Evolutionary conservation across 2,888 invertebrate species (phyloP).

Genomic region (Villa cingulata): DNA sequence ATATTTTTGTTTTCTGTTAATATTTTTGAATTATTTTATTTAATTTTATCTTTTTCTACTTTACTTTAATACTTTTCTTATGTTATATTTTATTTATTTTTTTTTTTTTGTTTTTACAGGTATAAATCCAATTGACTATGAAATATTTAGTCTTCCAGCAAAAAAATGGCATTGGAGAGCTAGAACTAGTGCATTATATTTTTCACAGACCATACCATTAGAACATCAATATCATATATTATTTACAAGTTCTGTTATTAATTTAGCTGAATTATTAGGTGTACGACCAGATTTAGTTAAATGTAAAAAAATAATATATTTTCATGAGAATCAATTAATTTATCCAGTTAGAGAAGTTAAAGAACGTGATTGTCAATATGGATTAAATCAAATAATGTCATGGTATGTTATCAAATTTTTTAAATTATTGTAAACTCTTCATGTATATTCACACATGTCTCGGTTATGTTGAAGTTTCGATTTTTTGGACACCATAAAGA

Average conservation of each 20-base stretch:
- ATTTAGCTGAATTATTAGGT: slow-evolving; percentile 54
- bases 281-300: slow-evolving; percentile 47
- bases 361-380: slow-evolving; percentile 59
- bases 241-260: slow-evolving; percentile 55
- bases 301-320: slow-evolving; percentile 54
- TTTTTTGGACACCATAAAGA: too few relatives aligned
- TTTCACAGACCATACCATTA: slow-evolving; percentile 45
- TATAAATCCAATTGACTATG: slow-evolving; percentile 28
- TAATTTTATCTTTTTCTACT: slow-evolving; percentile 8
- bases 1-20: slow-evolving; percentile 10
- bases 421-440: not conserved
- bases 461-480: too few relatives aligned
- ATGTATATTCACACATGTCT: not conserved
- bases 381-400: slow-evolving; percentile 58
- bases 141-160: slow-evolving; percentile 45
- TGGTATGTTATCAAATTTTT: slow-evolving; percentile 35
- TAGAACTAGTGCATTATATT: slow-evolving; percentile 48
- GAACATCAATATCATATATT: slow-evolving; percentile 41
- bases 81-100: too few relatives aligned
- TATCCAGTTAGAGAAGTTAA: slow-evolving; percentile 53
- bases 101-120: slow-evolving; percentile 19
- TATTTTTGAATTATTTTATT: slow-evolving; percentile 1
- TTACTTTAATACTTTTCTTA: too few relatives aligned
- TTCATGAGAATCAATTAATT: slow-evolving; percentile 63
- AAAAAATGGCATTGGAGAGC: slow-evolving; percentile 72